Evolutionary conservation across 2,113 vertebrate species (phyloP), one percentile per base, ranked within the genome.

Genomic region (Triplophysa siluroides): DNA sequence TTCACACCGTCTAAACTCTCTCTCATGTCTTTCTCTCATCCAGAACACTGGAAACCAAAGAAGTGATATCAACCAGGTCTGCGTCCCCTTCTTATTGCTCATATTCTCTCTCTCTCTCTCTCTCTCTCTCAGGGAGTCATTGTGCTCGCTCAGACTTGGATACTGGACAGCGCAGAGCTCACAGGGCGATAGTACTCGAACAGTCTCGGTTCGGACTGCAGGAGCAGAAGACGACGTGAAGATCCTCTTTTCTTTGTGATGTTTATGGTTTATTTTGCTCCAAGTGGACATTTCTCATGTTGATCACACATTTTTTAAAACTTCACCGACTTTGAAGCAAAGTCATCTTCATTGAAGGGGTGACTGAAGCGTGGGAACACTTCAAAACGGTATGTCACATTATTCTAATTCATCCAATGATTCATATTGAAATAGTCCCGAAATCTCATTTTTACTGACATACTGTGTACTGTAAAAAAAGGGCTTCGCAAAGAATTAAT

Each of bases 91-190:
- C 72, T 65, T 26, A 33, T 74, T 63, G 75, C 41, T 50, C 54
- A 41, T 52, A 14, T 41, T 81, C 75, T 80, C 80, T 54, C 76
- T 80, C 90, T 91, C 89, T 88, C 83, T 79, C 71, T 84, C 26
- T 54, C 70, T 41, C 41, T 69, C 87, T 81, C 86, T 91, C 89
- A 92, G 90, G 90, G 89, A 88, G 19, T 79, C 66, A 78, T 76
- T 61, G 41, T 84, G 75, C 72, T 78, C 67, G 41, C 80, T 82
- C 41, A 64, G 76, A 81, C 58, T 79, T 85, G 75, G 83, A 0
- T 14, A 86, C 91, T 85, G 87, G 89, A 79, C 80, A 73, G 86
- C 16, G 89, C 83, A 9, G 10, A 71, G 85, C 80, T 84, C 81
- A 66, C 69, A 58, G 43, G 16, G 62, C 1, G n/a, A 33, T 75